Percentiles rank a stretch among this genome's conserved stretches.
Evolutionary conservation across 2,113 vertebrate species (phyloP).

Genomic region (Cacatua alba): DNA sequence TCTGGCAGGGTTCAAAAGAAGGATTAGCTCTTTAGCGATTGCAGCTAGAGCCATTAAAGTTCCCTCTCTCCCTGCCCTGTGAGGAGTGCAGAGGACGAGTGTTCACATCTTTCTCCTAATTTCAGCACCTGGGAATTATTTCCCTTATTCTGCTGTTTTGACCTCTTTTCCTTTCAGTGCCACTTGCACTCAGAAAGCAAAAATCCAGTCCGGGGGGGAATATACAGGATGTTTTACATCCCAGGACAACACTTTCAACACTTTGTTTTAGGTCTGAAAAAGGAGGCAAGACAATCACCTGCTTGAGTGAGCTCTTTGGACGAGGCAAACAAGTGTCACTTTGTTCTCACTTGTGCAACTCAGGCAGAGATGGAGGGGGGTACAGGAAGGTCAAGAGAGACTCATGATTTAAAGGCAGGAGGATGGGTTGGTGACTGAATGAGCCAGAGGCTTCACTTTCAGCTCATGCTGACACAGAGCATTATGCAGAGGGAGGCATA

Average conservation of each 20-base stretch:
- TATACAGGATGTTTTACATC: conserved; percentile 33
- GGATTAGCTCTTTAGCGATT: background rate
- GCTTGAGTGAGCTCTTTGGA: conserved; percentile 56
- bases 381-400: conserved; percentile 37
- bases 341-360: conserved; percentile 51
- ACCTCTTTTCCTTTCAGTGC: background rate
- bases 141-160: background rate
- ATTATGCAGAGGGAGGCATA: background rate
- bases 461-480: background rate
- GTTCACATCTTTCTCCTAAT: background rate
- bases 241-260: conserved; percentile 36
- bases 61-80: background rate
- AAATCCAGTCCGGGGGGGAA: background rate
- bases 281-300: conserved; percentile 56
- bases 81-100: background rate
- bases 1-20: background rate
- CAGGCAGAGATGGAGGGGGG: background rate
- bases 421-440: background rate
- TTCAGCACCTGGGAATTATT: conserved; percentile 8
- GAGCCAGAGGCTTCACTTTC: background rate
- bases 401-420: conserved; percentile 4
- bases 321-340: conserved; percentile 46
- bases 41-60: background rate
- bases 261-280: conserved; percentile 40
- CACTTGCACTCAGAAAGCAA: background rate